Percentiles rank a stretch among this genome's conserved stretches.
Evolutionary conservation across 2,113 vertebrate genomes (phyloP).

Genomic region (Pagrus major): DNA sequence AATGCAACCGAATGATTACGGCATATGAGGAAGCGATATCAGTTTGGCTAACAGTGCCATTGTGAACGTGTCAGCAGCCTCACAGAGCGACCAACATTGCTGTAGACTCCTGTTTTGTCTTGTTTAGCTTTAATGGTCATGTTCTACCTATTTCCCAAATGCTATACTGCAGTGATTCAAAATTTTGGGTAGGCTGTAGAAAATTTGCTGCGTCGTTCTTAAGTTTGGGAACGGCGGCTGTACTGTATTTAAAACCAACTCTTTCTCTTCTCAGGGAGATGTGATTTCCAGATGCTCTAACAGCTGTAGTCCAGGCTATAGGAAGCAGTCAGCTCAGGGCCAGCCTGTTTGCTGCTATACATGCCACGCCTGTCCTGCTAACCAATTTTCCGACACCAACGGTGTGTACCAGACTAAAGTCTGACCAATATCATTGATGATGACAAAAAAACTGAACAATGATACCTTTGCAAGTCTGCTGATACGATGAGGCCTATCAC

Average conservation of each 20-base stretch:
- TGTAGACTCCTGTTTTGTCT: background rate
- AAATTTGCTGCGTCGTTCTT: no score
- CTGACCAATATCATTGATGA: background rate
- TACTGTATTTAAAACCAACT: no score
- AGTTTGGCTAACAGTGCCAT: no score
- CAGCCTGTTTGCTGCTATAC: constrained; percentile 87
- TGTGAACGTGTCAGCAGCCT: no score
- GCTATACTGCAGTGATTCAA: background rate
- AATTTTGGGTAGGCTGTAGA: no score
- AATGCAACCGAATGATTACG: no score
- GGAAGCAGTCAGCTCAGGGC: constrained; percentile 82
- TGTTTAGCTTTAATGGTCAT: background rate
- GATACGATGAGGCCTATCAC: background rate
- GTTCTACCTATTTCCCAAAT: background rate
- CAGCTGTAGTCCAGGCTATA: constrained; percentile 82
- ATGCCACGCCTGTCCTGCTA: constrained; percentile 82
- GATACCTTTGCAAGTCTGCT: background rate
- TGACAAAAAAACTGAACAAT: background rate
- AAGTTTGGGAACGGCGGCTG: no score
- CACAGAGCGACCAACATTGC: background rate
- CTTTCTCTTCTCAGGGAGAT: constrained; percentile 58
- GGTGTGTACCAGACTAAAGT: constrained; percentile 62
- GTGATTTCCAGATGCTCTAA: constrained; percentile 85
- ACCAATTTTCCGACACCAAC: constrained; percentile 83
- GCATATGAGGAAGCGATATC: no score